A percentile compares a stretch with the other conserved stretches of the same genome.
Conservation (phyloP, 2,113 vertebrate genomes). For the Nothoprocta perdicaria region DNA sequence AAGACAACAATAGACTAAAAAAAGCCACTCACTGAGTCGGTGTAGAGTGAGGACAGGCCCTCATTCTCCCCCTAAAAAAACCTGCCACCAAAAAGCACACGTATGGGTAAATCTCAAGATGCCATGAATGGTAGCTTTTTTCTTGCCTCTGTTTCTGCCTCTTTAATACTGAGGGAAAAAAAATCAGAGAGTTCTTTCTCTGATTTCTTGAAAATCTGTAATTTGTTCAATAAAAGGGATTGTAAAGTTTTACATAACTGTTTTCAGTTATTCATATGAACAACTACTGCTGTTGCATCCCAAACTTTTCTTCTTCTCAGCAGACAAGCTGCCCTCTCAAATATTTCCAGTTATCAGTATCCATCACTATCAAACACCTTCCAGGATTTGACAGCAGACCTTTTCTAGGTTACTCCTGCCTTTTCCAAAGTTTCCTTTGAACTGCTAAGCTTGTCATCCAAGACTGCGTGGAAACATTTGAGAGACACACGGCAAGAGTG, state of each 20-base stretch:
- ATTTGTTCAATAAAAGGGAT: background rate
- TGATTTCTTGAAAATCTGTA: background rate
- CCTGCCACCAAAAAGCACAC: background rate
- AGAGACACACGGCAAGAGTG: background rate
- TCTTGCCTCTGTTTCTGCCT: background rate
- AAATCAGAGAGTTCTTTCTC: background rate
- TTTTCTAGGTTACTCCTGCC: background rate
- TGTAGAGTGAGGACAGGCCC: rapidly evolving
- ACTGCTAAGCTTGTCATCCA: background rate
- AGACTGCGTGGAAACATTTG: background rate
- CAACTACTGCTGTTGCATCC: background rate
- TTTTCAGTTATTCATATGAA: background rate
- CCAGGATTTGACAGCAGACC: background rate
- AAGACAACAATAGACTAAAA: background rate
- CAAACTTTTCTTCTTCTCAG: background rate
- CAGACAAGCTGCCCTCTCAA: background rate
- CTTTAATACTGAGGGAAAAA: background rate
- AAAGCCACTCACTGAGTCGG: background rate
- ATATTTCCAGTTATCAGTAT: background rate
- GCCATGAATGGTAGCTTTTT: background rate
- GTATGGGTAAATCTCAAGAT: background rate
- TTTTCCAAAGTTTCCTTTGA: background rate
- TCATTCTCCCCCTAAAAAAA: background rate
- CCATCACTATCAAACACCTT: background rate
- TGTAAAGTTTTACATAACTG: background rate